Percentiles rank a stretch among this genome's conserved stretches.
Conservation (phyloP, 64 coral and sea anemone genomes). For the Cladopsammia gracilis region DNA sequence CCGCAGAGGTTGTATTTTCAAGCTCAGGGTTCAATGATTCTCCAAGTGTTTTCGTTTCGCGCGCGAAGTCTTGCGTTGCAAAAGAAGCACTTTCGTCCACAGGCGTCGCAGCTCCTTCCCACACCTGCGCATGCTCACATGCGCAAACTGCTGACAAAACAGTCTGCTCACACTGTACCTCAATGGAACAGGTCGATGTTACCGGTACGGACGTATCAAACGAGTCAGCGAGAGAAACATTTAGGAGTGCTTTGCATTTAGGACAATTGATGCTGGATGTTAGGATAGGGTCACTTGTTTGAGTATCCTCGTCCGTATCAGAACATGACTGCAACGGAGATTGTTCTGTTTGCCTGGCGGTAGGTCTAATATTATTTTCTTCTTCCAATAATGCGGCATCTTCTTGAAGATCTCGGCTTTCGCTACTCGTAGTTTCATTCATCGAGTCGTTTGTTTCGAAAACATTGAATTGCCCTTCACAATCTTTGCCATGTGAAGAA, state of each 20-base stretch:
- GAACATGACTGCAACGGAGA: not conserved
- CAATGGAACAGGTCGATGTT: not conserved
- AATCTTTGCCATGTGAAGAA: not conserved
- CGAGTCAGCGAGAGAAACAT: not conserved
- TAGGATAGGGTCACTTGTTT: not conserved
- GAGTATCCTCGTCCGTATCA: not conserved
- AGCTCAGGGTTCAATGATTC: not conserved
- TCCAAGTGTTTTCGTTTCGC: not conserved
- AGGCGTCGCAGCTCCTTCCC: not conserved
- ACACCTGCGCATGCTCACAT: not conserved
- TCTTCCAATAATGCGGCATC: not conserved
- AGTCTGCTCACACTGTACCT: constrained; percentile 9
- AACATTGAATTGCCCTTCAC: not conserved
- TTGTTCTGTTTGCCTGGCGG: not conserved
- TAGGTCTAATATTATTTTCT: not conserved
- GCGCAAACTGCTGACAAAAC: not conserved
- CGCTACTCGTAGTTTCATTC: not conserved
- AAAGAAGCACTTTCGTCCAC: not conserved
- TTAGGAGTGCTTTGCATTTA: not conserved
- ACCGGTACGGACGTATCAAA: not conserved
- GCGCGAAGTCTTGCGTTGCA: not conserved
- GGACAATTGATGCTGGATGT: not conserved
- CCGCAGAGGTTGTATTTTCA: not conserved
- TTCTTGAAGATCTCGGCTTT: not conserved
- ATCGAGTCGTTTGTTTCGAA: not conserved